Percentiles rank a stretch among this genome's conserved stretches.
phyloP scores from a whole-genome alignment of 1,140 invertebrate genomes.

The Cataglyphis hispanica region DNA sequence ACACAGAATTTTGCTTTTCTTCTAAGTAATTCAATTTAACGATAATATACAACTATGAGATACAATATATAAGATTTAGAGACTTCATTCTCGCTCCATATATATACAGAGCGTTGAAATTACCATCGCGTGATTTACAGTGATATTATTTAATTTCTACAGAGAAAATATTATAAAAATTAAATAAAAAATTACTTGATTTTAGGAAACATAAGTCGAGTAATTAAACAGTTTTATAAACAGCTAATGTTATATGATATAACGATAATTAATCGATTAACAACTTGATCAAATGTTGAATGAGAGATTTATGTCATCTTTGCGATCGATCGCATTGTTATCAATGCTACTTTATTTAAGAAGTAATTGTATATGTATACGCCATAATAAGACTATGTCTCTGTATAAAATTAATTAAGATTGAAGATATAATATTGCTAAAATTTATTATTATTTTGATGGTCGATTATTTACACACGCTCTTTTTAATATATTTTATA shows the following conservation, averaged over 20 bases:
- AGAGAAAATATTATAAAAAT: no score
- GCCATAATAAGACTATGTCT: neutral
- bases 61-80: no score
- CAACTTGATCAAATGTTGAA: neutral
- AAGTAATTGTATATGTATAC: slow-evolving; percentile 4
- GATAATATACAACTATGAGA: no score
- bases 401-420: neutral
- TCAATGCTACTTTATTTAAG: neutral
- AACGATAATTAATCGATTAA: neutral
- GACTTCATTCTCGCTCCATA: no score
- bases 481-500: neutral
- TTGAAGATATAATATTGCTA: neutral
- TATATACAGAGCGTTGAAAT: no score
- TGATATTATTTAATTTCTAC: no score
- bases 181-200: no score
- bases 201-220: neutral
- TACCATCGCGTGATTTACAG: no score
- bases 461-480: neutral
- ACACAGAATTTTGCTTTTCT: neutral
- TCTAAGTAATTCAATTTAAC: neutral
- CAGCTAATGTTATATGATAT: neutral
- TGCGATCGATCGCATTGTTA: neutral
- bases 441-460: neutral
- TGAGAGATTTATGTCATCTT: neutral
- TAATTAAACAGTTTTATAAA: neutral